phyloP scores from a whole-genome alignment of 2,113 vertebrate genomes.

The Abramis brama region DNA sequence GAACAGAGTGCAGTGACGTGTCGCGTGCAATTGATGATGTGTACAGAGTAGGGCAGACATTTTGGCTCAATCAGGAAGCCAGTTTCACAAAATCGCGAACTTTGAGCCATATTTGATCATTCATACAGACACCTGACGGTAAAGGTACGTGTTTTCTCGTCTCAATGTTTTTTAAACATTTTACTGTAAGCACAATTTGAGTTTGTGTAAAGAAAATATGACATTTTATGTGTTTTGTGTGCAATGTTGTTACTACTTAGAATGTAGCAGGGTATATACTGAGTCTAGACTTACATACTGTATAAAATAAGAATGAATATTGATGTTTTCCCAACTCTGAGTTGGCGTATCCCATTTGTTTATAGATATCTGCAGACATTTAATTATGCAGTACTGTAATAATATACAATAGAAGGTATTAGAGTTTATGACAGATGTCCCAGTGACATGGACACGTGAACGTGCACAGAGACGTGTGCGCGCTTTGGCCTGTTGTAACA shows the following conservation, averaged over 20 bases:
- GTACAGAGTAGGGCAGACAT: slow-evolving; percentile 65
- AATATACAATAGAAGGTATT: not conserved
- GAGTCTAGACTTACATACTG: not conserved
- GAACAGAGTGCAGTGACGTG: slow-evolving; percentile 62
- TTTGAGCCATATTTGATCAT: slow-evolving; percentile 67
- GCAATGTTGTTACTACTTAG: not conserved
- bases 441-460: not conserved
- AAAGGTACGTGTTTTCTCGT: not conserved
- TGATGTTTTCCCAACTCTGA: not conserved
- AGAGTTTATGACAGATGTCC: not conserved
- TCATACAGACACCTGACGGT: not conserved
- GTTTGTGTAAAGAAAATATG: not conserved
- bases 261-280: not conserved
- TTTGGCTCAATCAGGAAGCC: slow-evolving; percentile 58
- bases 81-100: not conserved
- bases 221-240: not conserved
- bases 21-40: slow-evolving; percentile 39
- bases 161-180: not conserved
- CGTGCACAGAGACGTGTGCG: not conserved
- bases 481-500: not conserved
- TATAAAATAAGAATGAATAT: not conserved
- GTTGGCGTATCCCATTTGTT: not conserved
- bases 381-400: not conserved
- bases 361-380: not conserved
- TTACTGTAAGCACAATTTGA: not conserved